phyloP scores from a whole-genome alignment of 2,113 vertebrate species.

The Psephotus haematonotus region DNA sequence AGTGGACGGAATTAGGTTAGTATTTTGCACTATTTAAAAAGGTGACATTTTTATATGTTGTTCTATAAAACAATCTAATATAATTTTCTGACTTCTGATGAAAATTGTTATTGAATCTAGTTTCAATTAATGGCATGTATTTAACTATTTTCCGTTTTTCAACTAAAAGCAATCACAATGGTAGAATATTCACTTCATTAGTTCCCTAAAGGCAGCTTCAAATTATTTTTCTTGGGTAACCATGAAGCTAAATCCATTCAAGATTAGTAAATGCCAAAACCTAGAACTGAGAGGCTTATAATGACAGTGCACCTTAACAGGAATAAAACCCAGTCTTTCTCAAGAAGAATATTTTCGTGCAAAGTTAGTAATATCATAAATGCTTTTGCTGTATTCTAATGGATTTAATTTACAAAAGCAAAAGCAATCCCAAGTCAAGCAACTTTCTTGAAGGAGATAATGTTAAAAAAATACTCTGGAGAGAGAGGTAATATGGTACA shows the following conservation, averaged over 20 bases:
- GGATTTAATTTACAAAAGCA: neutral
- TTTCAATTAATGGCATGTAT: neutral
- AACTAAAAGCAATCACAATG: neutral
- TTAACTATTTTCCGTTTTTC: neutral
- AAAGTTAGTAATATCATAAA: neutral
- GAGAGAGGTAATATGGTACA: neutral
- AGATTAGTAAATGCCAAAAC: neutral
- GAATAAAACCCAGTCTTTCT: neutral
- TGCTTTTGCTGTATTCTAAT: neutral
- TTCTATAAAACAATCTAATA: neutral
- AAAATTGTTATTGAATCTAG: neutral
- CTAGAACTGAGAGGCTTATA: neutral
- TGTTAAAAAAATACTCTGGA: neutral
- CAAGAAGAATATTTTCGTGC: neutral
- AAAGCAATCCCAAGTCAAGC: neutral
- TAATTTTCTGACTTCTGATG: neutral
- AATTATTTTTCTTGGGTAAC: neutral
- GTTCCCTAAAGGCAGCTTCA: neutral
- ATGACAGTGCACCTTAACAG: neutral
- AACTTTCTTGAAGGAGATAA: neutral
- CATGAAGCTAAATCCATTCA: neutral
- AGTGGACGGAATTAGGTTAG: neutral
- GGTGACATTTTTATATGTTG: neutral
- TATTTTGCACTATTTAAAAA: neutral
- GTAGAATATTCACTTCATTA: neutral